Percentiles rank a stretch among this genome's conserved stretches.
These are phyloP conservation scores for Dascillus cervinus DNA, from an alignment of 2,888 invertebrate genomes.

Conservation along the genomic window DNA sequence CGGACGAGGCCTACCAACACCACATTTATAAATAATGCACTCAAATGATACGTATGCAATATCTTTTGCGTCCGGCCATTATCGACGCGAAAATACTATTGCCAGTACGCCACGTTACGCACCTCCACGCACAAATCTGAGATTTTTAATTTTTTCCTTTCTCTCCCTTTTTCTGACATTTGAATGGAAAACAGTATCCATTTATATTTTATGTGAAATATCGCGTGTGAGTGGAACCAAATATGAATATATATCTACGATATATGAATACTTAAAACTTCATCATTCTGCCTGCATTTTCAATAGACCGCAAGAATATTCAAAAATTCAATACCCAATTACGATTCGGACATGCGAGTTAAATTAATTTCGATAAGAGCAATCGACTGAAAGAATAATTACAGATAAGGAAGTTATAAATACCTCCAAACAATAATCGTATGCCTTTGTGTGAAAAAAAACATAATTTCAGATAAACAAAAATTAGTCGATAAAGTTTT, in stretches of 20 bases:
- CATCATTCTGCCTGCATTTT: constrained; percentile 21
- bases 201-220: constrained; percentile 32
- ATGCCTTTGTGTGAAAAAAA: no score
- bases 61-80: constrained; percentile 17
- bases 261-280: constrained; percentile 35
- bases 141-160: neutral
- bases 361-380: no score
- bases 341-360: no score
- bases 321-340: constrained; percentile 18
- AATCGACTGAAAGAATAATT: no score
- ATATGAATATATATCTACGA: constrained; percentile 32
- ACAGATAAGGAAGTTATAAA: no score
- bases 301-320: constrained; percentile 17
- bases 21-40: constrained; percentile 28
- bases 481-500: no score
- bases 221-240: constrained; percentile 28
- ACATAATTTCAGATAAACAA: no score
- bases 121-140: no score
- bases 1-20: constrained; percentile 12
- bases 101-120: neutral
- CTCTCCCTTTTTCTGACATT: constrained; percentile 26
- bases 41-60: constrained; percentile 18
- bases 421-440: no score
- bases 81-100: constrained; percentile 4
- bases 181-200: constrained; percentile 30